Evolutionary conservation across 2,888 invertebrate genomes (phyloP), one percentile per base, ranked within the genome.

Genomic region (Erebia epiphron): DNA sequence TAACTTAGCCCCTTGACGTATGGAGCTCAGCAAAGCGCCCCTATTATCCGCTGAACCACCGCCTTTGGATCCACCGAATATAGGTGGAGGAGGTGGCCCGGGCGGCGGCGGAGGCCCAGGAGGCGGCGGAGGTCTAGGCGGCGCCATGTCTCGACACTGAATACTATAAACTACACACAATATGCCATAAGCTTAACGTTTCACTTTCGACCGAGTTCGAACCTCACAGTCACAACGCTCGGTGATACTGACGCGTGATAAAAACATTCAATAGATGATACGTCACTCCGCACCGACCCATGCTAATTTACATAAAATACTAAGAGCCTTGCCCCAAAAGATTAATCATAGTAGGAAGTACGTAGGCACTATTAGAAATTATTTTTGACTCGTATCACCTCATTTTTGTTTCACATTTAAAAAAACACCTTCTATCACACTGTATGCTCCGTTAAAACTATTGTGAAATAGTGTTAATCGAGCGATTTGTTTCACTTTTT

Each of bases 1-100:
- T 76, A 98, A 91, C 80, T 95, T 95, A 67, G 96, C 91, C 70
- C 98, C 98, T 86, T 96, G 96, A 79, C 97, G 95, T 80, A 98
- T 98, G 13, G 97, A 97, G 81, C 95, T 95, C 58, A 98, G 91
- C 71, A 98, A 92, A 62, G 96, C 95, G 80, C 95, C 95, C 82
- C 97, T 94, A 72, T 94, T 94, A 79, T 95, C 95, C n/a, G 94
- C 89, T 0, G 90, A 85, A 11, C 67, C 49, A n/a, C 88, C 83
- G 68, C 88, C 82, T 79, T 94, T 94, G 1, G 94, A 85, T 73
- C 89, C 90, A 41, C 88, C 86, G 61, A 92, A 90, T 11, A 92
- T 84, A 2, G 94, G 92, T 18, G 95, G 94, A 26, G 95, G 94
- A 56, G 94, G 94, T 18, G 95, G 94, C 41, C 94, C 94, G 14